phyloP scores from a whole-genome alignment of 2,888 invertebrate genomes.

The Pachydiplax longipennis region DNA sequence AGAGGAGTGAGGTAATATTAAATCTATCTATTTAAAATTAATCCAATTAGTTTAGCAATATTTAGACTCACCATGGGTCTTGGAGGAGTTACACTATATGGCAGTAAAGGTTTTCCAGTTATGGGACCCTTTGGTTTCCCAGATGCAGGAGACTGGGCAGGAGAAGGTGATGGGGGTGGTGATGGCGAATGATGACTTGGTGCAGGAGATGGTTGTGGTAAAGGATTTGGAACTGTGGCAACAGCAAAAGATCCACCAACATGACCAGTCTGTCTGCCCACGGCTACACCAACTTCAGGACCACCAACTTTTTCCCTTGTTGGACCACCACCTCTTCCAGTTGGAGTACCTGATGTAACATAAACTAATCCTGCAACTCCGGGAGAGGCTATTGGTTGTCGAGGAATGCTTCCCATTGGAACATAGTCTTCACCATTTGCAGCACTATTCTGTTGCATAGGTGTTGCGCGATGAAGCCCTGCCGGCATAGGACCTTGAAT shows the following conservation, averaged over 20 bases:
- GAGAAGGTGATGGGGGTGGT: conserved; percentile 59
- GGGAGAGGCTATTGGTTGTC: not conserved
- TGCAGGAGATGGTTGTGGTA: conserved; percentile 15
- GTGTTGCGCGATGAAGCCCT: conserved; percentile 35
- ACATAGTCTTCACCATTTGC: conserved; percentile 44
- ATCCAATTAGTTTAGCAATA: too few relatives aligned
- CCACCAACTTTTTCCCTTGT: not conserved
- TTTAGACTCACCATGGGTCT: conserved; percentile 68
- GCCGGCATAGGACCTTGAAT: conserved; percentile 26
- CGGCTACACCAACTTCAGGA: conserved; percentile 17
- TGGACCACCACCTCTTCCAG: not conserved
- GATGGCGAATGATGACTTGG: conserved; percentile 49
- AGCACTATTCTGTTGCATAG: conserved; percentile 17
- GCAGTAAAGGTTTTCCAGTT: conserved; percentile 74
- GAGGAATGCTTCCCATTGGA: conserved; percentile 26
- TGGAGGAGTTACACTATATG: conserved; percentile 88
- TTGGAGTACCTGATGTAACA: conserved; percentile 35
- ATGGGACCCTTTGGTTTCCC: conserved; percentile 46
- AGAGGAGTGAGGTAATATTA: too few relatives aligned
- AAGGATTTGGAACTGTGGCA: conserved; percentile 30
- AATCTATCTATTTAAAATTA: too few relatives aligned
- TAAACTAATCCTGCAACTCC: conserved; percentile 37
- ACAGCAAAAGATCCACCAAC: conserved; percentile 4
- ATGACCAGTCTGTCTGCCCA: conserved; percentile 6
- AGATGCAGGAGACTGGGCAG: conserved; percentile 61